Percentiles rank a stretch among this genome's conserved stretches.
phyloP scores from a whole-genome alignment of 2,888 invertebrate species.

The Ceramica pisi region DNA sequence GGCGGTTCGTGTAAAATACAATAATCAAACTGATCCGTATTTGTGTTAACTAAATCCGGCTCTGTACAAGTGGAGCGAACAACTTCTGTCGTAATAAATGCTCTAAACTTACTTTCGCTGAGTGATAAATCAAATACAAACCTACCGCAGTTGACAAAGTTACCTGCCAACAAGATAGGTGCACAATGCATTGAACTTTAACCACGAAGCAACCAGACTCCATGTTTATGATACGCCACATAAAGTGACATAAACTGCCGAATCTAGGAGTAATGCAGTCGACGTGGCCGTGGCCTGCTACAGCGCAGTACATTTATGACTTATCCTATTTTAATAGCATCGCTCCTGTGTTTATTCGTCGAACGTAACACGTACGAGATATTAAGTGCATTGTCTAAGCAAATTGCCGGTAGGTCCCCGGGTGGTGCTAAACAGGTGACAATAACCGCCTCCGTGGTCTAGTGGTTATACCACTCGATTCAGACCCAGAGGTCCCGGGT shows the following conservation, averaged over 20 bases:
- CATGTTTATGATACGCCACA: constrained; percentile 61
- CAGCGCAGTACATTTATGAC: constrained; percentile 52
- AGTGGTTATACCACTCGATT: no score
- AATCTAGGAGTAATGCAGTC: constrained; percentile 67
- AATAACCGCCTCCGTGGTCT: no score
- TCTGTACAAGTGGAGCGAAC: not conserved
- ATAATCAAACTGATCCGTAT: no score
- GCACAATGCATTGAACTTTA: constrained; percentile 34
- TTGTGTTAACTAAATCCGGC: not conserved
- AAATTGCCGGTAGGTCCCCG: constrained; percentile 36
- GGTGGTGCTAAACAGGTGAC: no score
- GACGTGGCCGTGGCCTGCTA: constrained; percentile 61
- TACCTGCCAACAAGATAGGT: constrained; percentile 29
- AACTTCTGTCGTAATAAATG: not conserved
- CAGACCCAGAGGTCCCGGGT: no score
- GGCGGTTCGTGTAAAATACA: no score
- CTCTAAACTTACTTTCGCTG: not conserved
- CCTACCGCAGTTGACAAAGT: constrained; percentile 17
- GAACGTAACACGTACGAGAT: constrained; percentile 54
- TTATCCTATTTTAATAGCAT: constrained; percentile 64
- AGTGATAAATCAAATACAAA: constrained; percentile 10
- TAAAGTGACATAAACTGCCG: constrained; percentile 65
- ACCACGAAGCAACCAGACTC: constrained; percentile 49
- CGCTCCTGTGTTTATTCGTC: constrained; percentile 57
- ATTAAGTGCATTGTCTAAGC: constrained; percentile 52